These are phyloP conservation scores for Elgonia sp. DNA, from an alignment of 2,888 invertebrate genomes.

Conservation along the genomic window DNA sequence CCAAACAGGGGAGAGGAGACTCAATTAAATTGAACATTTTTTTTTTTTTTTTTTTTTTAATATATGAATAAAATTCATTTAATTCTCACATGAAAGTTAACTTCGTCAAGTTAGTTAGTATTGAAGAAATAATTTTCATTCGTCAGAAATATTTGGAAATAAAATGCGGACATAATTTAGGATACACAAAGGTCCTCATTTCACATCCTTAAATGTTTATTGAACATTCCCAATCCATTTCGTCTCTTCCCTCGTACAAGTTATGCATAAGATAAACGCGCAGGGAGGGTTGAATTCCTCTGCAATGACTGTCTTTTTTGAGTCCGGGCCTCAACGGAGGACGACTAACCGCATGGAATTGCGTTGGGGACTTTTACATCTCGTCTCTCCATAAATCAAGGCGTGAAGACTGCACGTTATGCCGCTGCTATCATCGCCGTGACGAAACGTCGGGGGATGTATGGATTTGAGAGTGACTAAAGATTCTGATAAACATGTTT, in stretches of 20 bases:
- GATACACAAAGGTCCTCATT: too few species aligned
- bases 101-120: too few species aligned
- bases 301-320: constrained; percentile 70
- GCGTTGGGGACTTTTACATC: constrained; percentile 79
- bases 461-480: constrained; percentile 75
- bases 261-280: constrained; percentile 78
- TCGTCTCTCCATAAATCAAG: constrained; percentile 79
- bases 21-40: too few species aligned
- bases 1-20: constrained; percentile 44
- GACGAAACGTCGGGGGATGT: constrained; percentile 80
- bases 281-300: constrained; percentile 73
- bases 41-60: neutral
- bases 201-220: constrained; percentile 17
- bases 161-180: constrained; percentile 15
- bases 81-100: constrained; percentile 22
- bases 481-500: constrained; percentile 68
- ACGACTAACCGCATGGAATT: constrained; percentile 85
- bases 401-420: constrained; percentile 77
- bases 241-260: constrained; percentile 35
- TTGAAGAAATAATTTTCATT: too few species aligned
- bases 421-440: constrained; percentile 78
- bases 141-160: too few species aligned
- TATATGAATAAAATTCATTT: constrained; percentile 20
- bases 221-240: constrained; percentile 37
- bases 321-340: constrained; percentile 78